Percentiles rank a stretch among this genome's conserved stretches.
These are phyloP conservation scores for Dolomedes plantarius DNA, from an alignment of 2,888 invertebrate species.

Conservation along the genomic window DNA sequence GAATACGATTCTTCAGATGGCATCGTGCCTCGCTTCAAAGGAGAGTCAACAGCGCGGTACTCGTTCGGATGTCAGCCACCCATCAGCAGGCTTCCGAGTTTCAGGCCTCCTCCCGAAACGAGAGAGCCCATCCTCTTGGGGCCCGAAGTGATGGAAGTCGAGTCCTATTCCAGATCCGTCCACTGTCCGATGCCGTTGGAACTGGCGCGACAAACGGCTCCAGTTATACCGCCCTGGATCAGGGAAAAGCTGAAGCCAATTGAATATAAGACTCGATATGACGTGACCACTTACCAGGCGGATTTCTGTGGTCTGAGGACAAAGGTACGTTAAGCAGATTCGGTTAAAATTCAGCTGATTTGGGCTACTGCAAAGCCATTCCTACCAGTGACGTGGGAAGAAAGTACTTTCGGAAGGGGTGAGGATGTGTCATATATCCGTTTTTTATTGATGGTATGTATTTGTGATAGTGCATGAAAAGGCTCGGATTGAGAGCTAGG, in stretches of 20 bases:
- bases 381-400: no score
- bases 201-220: background rate
- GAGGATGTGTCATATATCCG: no score
- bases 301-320: conserved; percentile 30
- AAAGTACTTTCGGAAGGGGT: no score
- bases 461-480: no score
- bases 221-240: conserved; percentile 13
- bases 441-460: no score
- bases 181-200: conserved; percentile 20
- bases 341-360: background rate
- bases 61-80: conserved; percentile 9
- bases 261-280: background rate
- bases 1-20: conserved; percentile 12
- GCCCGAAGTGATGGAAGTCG: conserved; percentile 12
- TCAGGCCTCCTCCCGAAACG: background rate
- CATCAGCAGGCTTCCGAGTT: background rate
- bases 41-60: conserved; percentile 11
- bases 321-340: background rate
- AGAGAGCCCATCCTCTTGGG: background rate
- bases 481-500: no score
- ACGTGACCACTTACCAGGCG: conserved; percentile 39
- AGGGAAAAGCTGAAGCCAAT: background rate
- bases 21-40: conserved; percentile 19
- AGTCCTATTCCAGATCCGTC: background rate
- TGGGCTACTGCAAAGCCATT: no score